Evolutionary conservation across 2,113 vertebrate species (phyloP), one percentile per base, ranked within the genome.

Genomic region (Elephantulus edwardii): DNA sequence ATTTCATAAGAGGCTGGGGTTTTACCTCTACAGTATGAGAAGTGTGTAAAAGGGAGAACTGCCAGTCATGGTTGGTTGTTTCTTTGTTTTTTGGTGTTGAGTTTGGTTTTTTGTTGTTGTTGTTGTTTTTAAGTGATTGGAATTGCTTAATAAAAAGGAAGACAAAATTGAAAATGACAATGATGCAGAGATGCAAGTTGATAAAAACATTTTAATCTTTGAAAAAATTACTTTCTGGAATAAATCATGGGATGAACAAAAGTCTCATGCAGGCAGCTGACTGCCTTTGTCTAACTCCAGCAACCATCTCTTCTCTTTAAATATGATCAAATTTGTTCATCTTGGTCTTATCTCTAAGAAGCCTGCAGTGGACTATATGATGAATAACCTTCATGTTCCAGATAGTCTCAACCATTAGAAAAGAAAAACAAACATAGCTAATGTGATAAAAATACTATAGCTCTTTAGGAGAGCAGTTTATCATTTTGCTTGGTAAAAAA

Each of bases 221-320:
- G 72, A 89, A 42, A 60, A 74, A 68, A 12, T 35, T 68, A n/a
- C 54, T 89, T 80, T 91, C 46, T 87, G 22, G 90, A 71, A 80
- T 58, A 86, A 79, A 62, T 80, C 8, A 35, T 58, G 68, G 7
- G 13, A 30, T 62, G 48, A 54, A 62, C 83, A 83, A 77, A 24
- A 1, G 40, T 71, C 17, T n/a, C 30, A 35, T 22, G 4, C 58
- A 77, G 66, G 33, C 33, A 60, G 46, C 35, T 84, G 50, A 58
- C 11, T 40, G 68, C 28, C 19, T 48, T 92, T 91, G 50, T 86
- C 28, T 33, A 60, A 56, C 16, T 22, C 86, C 72, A 58, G 3
- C 33, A 71, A 14, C 19, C 2, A 48, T 76, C 66, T 13, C 40
- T 50, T 54, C 74, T 46, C 62, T 40, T 60, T 83, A 38, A 70